Percentiles rank a stretch among this genome's conserved stretches.
Evolutionary conservation across 2,888 invertebrate genomes (phyloP).

Genomic region (Congeria kusceri): DNA sequence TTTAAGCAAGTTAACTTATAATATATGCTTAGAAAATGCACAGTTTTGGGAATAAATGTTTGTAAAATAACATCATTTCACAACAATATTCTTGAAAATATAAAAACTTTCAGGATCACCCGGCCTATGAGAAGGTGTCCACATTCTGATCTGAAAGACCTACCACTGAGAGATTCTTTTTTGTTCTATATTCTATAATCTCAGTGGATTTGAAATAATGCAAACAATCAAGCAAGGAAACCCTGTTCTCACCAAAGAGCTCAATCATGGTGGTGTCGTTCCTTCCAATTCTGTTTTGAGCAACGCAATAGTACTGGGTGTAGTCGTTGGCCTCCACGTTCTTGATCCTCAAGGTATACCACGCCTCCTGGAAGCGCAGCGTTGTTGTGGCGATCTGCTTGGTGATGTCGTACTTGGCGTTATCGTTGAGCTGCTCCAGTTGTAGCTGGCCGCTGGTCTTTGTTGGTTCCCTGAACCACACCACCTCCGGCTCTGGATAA

Average conservation of each 20-base stretch:
- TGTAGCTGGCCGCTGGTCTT: conserved; percentile 57
- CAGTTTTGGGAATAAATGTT: too few relatives aligned
- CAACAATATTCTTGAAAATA: too few relatives aligned
- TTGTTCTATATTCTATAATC: too few relatives aligned
- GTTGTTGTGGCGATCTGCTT: conserved; percentile 74
- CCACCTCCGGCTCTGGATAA: conserved; percentile 80
- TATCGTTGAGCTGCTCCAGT: conserved; percentile 72
- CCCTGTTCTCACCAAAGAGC: conserved; percentile 80
- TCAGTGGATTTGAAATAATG: too few relatives aligned
- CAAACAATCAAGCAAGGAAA: too few relatives aligned
- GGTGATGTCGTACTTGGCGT: conserved; percentile 81
- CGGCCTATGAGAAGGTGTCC: too few relatives aligned
- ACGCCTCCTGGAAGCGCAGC: conserved; percentile 76
- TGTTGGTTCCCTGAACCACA: conserved; percentile 74
- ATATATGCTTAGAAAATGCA: too few relatives aligned
- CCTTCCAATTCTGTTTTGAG: conserved; percentile 76
- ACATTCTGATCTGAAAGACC: too few relatives aligned
- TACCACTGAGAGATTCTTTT: too few relatives aligned
- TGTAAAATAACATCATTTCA: too few relatives aligned
- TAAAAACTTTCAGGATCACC: too few relatives aligned
- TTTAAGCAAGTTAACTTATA: too few relatives aligned
- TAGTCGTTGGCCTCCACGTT: conserved; percentile 83
- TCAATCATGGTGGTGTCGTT: conserved; percentile 65
- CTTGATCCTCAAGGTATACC: conserved; percentile 83
- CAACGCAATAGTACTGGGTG: conserved; percentile 81